Evolutionary conservation across 2,113 vertebrate genomes (phyloP).

Genomic region (Pardalotus punctatus): DNA sequence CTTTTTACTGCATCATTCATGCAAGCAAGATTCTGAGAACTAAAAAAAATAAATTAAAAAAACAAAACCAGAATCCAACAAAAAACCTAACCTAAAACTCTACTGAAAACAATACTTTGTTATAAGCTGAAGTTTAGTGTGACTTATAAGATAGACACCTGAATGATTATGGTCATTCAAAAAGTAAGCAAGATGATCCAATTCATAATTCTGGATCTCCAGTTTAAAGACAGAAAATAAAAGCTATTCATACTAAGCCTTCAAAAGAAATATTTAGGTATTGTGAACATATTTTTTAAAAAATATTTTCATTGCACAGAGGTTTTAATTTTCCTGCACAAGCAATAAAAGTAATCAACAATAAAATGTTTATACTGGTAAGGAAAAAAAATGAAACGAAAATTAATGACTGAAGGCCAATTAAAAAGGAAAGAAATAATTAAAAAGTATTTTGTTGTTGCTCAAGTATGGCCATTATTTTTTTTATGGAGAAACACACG

Average conservation of each 20-base stretch:
- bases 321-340: neutral
- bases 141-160: neutral
- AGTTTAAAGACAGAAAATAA: neutral
- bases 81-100: neutral
- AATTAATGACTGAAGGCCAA: neutral
- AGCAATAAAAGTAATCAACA: neutral
- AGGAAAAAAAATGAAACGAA: neutral
- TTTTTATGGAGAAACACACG: neutral
- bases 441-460: neutral
- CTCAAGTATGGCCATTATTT: neutral
- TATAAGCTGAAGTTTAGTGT: neutral
- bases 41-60: neutral
- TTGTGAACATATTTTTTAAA: accelerated
- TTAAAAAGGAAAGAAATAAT: neutral
- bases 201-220: neutral
- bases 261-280: neutral
- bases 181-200: neutral
- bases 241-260: neutral
- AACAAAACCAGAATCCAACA: neutral
- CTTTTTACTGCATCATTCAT: neutral
- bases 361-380: neutral
- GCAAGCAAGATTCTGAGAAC: conserved; percentile 18
- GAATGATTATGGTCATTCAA: neutral
- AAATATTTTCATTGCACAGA: neutral
- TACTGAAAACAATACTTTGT: neutral